These are phyloP conservation scores for Pristionchus mayeri DNA, from an alignment of 2,888 invertebrate genomes.

Conservation along the genomic window DNA sequence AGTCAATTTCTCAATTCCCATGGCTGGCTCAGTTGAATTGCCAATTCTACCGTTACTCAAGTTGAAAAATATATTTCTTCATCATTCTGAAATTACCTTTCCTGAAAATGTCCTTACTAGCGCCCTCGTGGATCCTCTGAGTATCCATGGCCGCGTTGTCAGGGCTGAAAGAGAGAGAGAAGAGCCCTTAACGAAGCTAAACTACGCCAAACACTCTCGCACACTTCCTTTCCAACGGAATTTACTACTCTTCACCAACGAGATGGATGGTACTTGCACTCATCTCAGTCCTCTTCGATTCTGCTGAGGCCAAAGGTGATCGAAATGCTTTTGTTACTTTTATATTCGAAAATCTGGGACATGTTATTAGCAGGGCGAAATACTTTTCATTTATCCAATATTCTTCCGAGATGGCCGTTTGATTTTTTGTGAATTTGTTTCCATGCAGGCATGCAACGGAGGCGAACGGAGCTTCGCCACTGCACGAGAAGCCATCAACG, in stretches of 20 bases:
- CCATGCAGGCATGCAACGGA: neutral
- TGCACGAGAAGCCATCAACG: neutral
- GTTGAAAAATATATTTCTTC: no score
- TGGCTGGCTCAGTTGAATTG: no score
- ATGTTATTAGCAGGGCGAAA: no score
- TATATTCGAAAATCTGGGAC: neutral
- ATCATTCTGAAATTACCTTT: no score
- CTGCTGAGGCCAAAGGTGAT: neutral
- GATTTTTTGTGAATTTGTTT: no score
- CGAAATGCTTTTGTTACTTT: neutral
- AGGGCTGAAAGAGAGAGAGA: neutral
- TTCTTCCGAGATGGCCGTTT: no score
- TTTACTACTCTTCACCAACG: neutral
- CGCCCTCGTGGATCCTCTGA: no score
- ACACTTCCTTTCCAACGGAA: no score
- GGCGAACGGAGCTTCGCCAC: neutral
- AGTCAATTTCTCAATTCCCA: no score
- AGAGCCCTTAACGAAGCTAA: neutral
- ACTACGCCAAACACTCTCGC: neutral
- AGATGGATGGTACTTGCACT: neutral
- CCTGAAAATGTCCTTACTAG: no score
- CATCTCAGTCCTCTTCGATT: neutral
- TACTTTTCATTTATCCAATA: no score
- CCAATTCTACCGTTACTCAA: no score
- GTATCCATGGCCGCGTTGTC: constrained; percentile 15